Base-by-base conservation (phyloP, 2,113 vertebrate genomes). In the Cryptomyrus ogoouensis region DNA sequence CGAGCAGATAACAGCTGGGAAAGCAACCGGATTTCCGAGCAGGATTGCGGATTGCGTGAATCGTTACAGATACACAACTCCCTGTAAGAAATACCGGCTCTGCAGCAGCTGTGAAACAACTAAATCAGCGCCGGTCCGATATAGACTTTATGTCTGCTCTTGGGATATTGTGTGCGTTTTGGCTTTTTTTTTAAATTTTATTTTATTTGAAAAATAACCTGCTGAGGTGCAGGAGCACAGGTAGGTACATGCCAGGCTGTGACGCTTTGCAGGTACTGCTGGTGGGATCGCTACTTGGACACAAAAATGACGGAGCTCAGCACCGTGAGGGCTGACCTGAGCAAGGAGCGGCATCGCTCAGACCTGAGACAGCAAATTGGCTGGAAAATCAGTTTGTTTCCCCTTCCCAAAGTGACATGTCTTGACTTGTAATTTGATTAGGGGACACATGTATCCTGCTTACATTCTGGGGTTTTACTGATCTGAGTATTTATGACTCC, bases 91-190 rank as follows among this genome's bases (percentile, higher is more conserved):
- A 90, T 90, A 91, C 90, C 88, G 89, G 91, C 88, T 70, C 91
- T 83, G 83, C 91, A 93, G 91, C 90, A 89, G 90, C 83, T 90
- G 88, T 91, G 92, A 93, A 92, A 89, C 93, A 91, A 83, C 89
- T 91, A 90, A 93, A 90, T 62, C 10, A 56, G 93, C 91, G 93
- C 92, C 53, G 91, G 92, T 92, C 91, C 92, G 90, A 94, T 94
- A 92, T 93, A 92, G 93, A 66, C 89, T 90, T 93, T 88, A 89
- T 70, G 83, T 87, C 88, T 92, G 89, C 89, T 90, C 89, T 90
- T 83, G 90, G 87, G 77, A 90, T 88, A 24, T 89, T 66, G 62
- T 27, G 58, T 27, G 24, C 1, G 8, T 66, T 66, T 27, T 12
- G 62, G 10, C 3, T 27, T 62, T 62, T 21, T 58, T 58, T 58